phyloP scores from a whole-genome alignment of 2,113 vertebrate species.

The Climacteris rufus region DNA sequence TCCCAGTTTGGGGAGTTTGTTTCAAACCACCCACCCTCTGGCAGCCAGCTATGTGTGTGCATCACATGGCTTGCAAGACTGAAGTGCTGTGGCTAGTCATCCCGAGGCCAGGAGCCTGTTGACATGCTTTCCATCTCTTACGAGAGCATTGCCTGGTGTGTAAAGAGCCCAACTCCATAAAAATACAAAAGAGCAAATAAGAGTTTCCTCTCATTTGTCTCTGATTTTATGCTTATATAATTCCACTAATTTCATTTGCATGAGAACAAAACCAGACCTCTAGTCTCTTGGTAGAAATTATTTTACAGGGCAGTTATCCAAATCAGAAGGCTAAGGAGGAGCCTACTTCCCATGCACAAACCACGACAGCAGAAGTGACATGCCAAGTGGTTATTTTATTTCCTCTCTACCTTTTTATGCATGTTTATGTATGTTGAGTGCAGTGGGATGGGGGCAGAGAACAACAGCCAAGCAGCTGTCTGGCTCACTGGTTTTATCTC shows the following conservation, averaged over 20 bases:
- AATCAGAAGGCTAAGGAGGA: not conserved
- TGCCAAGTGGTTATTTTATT: not conserved
- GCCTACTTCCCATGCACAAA: not conserved
- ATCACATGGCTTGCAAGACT: not conserved
- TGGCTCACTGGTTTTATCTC: not conserved
- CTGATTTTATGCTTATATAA: not conserved
- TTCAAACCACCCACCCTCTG: not conserved
- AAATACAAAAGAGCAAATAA: not conserved
- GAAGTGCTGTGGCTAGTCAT: not conserved
- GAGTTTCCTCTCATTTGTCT: slow-evolving; percentile 17
- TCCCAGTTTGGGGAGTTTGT: not conserved
- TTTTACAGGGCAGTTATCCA: slow-evolving; percentile 6
- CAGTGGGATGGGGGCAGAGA: not conserved
- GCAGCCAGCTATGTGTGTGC: not conserved
- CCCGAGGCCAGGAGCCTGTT: not conserved
- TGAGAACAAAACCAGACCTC: slow-evolving; percentile 33
- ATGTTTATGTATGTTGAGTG: not conserved
- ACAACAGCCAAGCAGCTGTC: not conserved
- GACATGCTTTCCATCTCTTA: not conserved
- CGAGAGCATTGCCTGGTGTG: not conserved
- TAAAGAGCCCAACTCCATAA: not conserved
- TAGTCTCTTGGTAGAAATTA: not conserved
- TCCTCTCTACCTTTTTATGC: not conserved
- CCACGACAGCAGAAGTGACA: not conserved
- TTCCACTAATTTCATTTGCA: slow-evolving; percentile 35